phyloP scores from a whole-genome alignment of 2,888 invertebrate species.

The Hymenopus coronatus region DNA sequence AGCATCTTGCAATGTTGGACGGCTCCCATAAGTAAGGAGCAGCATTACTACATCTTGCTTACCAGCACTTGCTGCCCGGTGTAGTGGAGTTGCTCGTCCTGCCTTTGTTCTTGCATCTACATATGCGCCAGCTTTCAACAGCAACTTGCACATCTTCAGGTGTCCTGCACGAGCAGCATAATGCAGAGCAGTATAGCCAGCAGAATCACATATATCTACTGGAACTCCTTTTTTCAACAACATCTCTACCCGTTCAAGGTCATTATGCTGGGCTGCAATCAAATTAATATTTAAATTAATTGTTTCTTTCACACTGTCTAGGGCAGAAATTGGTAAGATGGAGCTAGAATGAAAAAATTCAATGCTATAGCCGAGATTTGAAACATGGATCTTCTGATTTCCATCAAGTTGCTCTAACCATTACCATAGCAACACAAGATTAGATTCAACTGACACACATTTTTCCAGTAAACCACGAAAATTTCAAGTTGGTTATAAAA shows the following conservation, averaged over 20 bases:
- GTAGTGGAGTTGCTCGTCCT: slow-evolving; percentile 76
- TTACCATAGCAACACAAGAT: no score
- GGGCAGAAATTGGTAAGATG: no score
- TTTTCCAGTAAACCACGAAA: no score
- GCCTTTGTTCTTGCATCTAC: slow-evolving; percentile 72
- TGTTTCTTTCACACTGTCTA: no score
- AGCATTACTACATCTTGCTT: slow-evolving; percentile 64
- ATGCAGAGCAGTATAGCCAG: slow-evolving; percentile 85
- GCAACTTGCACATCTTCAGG: slow-evolving; percentile 62
- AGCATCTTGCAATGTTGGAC: slow-evolving; percentile 62
- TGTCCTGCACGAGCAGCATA: slow-evolving; percentile 85
- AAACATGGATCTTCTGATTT: no score
- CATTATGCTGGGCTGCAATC: slow-evolving; percentile 69
- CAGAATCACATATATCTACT: slow-evolving; percentile 64
- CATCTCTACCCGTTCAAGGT: slow-evolving; percentile 60
- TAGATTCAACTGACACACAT: no score
- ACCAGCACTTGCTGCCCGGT: slow-evolving; percentile 75
- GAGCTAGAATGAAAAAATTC: no score
- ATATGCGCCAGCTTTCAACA: slow-evolving; percentile 68
- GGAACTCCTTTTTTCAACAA: slow-evolving; percentile 57
- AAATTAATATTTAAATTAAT: background rate
- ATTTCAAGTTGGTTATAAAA: no score
- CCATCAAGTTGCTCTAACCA: no score
- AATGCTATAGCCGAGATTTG: no score
- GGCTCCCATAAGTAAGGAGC: slow-evolving; percentile 62